These are phyloP conservation scores for Lamprologus callipterus DNA, from an alignment of 2,113 vertebrate species.

Conservation along the genomic window DNA sequence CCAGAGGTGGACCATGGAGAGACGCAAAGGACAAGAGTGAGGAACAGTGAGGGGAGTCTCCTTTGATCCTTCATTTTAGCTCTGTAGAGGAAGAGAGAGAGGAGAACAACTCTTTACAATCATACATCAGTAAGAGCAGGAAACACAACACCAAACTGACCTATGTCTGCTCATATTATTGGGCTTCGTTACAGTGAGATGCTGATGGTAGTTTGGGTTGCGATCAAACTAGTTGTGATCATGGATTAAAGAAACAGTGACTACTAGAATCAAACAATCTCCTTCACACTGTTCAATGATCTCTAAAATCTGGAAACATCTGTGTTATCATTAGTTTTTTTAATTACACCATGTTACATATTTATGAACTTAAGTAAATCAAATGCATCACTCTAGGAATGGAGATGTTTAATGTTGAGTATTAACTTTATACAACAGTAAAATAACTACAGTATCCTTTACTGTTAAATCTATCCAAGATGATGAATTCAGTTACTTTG, in stretches of 20 bases:
- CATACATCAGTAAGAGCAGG: not conserved
- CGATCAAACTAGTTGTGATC: not conserved
- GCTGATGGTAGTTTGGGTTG: not conserved
- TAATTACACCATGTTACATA: not conserved
- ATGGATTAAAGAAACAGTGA: not conserved
- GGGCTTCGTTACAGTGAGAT: not conserved
- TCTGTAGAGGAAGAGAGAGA: not conserved
- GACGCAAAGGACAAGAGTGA: not conserved
- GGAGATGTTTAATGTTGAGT: not conserved
- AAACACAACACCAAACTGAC: not conserved
- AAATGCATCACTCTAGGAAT: not conserved
- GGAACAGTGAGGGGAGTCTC: not conserved
- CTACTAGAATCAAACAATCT: not conserved
- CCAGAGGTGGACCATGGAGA: not conserved
- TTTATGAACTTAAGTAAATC: not conserved
- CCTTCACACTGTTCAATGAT: not conserved
- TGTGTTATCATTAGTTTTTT: not conserved
- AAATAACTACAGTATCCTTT: not conserved
- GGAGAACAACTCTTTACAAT: not conserved
- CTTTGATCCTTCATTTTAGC: not conserved
- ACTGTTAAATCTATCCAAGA: not conserved
- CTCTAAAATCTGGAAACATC: not conserved
- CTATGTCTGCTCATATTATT: not conserved
- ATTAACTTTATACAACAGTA: not conserved
- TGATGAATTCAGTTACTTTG: accelerated